Base-by-base conservation (phyloP, 2,113 vertebrate species). In the Phyllopteryx taeniolatus region DNA sequence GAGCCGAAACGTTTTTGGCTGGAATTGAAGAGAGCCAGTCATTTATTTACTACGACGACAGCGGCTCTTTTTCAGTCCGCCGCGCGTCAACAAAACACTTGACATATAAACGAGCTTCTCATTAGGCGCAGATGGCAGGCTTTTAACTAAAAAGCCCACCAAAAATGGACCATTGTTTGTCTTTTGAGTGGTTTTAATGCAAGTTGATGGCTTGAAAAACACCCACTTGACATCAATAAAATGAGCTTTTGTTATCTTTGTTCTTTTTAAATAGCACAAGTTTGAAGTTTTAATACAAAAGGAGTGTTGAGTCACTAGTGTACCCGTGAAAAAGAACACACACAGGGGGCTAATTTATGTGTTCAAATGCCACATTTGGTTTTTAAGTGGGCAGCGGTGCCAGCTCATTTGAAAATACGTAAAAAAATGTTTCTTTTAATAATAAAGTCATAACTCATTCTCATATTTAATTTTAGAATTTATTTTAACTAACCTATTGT, bases 1-100 rank as follows among this genome's bases (percentile, higher is more conserved):
- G 47, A 80, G 79, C 83, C 63, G 79, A 90, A 81, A 81, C 75
- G 85, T 88, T 85, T 81, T 74, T 82, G 78, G 79, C 75, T 79
- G 77, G 62, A 20, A 71, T 56, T 70, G 74, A 62, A 43, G 56
- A 78, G 77, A 77, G 71, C 71, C 27, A 80, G 74, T 79, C 33
- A 75, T 85, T 88, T 85, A 85, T 87, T 86, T 82, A 59, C 56
- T 19, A 17, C 14, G 59, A 83, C 27, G 39, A 73, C 76, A 69
- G 75, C 73, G 73, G 70, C 76, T 80, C 74, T 73, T 82, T 63
- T 79, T 71, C 51, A 76, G 72, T 70, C 81, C 85, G 70, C 76
- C 61, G 67, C 80, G 65, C 71, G 77, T 74, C 77, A 73, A 71
- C 77, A 79, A 76, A 77, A 60, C 61, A 47, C 67, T 59, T 76